Conservation (phyloP, 2,113 vertebrate species). For the Monopterus albus region DNA sequence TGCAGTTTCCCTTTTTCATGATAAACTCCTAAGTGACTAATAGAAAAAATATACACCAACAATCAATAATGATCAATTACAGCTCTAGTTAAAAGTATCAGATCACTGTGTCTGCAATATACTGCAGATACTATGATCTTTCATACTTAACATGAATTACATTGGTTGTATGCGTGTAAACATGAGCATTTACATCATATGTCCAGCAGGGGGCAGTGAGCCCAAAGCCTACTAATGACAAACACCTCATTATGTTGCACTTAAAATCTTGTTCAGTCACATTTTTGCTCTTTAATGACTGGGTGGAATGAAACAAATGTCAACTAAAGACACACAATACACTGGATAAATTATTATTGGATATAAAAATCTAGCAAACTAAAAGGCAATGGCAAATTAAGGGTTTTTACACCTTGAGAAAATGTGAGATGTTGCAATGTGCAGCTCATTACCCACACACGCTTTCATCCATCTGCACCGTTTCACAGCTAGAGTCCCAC, state of each 20-base stretch:
- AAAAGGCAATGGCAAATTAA: slow-evolving; percentile 16
- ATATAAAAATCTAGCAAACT: not conserved
- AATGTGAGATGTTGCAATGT: not conserved
- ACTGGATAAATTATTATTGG: not conserved
- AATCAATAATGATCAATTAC: not conserved
- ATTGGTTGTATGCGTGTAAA: not conserved
- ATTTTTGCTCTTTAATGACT: not conserved
- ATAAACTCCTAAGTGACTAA: too few species aligned
- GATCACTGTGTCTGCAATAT: not conserved
- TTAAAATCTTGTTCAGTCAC: not conserved
- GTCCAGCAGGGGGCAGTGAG: slow-evolving; percentile 73
- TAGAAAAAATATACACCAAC: not conserved
- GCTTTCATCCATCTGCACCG: slow-evolving; percentile 31
- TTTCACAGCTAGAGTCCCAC: slow-evolving; percentile 13
- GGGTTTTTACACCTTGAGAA: not conserved
- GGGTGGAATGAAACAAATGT: not conserved
- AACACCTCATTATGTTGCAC: not conserved
- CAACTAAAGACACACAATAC: not conserved
- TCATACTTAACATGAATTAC: too few species aligned
- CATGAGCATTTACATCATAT: slow-evolving; percentile 31
- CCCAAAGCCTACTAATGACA: slow-evolving; percentile 15
- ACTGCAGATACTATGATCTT: not conserved
- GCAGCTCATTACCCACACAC: slow-evolving; percentile 14
- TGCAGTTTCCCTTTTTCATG: too few species aligned
- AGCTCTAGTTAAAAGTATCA: not conserved